Base-by-base conservation (phyloP, 2,888 invertebrate species). In the Mactromeris polynyma region DNA sequence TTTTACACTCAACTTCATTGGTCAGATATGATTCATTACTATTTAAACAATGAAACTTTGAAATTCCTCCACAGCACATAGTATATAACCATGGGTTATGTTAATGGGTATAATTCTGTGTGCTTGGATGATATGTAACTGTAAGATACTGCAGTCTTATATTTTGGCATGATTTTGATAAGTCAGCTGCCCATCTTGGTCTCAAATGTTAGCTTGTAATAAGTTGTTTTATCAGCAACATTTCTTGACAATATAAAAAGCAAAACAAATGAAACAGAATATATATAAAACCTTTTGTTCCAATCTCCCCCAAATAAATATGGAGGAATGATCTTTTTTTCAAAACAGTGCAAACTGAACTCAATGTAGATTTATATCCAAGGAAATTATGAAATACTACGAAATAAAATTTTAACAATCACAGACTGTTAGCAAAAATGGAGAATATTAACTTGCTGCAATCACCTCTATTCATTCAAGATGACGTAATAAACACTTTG, bases 401-500 rank as follows among this genome's bases (percentile, higher is more conserved):
- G 19, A 51, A 6, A 51, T 17, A 51, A 6, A 51, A 14, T 51
- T 19, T 51, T 51, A 19, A 51, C 51, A 6, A n/a, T n/a, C n/a
- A n/a, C n/a, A n/a, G 11, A 46, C 46, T 46, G 17, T 17, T 17
- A 46, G 17, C 46, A 46, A 46, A 7, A 4, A n/a, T 9, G n/a
- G 26, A 26, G 26, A 64, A 26, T 1, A 21, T 42, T 14, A 64
- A 64, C 58, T 64, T n/a, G 58, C n/a, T 11, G 58, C 58, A 64
- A 64, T 64, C 58, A 64, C 58, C 58, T 78, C 46, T 78, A 84
- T 78, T 84, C 84, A 26, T 84, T 84, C 38, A 84, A 46, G 54
- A 84, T 84, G 54, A 84, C 84, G 54, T 84, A 84, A 42, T 84
- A 84, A 17, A 84, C 84, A 54, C 78, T 84, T 26, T 84, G 84